Conservation (phyloP, 2,888 invertebrate genomes). For the Girardia tigrina region DNA sequence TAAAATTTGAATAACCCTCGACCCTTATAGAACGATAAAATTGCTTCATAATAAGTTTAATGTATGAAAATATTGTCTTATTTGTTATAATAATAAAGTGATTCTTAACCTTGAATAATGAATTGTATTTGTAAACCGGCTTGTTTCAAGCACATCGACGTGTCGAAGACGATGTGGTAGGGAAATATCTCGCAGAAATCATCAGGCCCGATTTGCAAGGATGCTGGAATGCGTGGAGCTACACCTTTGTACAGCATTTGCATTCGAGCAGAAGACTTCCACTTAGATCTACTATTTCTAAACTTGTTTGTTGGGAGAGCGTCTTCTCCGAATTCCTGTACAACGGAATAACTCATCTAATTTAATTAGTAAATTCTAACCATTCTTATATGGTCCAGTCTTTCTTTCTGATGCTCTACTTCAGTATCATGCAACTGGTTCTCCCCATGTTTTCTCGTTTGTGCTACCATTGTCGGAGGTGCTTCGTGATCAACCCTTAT, state of each 20-base stretch:
- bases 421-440: conserved; percentile 41
- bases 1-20: too few species aligned
- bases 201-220: conserved; percentile 37
- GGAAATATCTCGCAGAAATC: conserved; percentile 42
- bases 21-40: too few species aligned
- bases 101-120: not conserved
- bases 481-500: conserved; percentile 37
- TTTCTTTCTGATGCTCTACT: conserved; percentile 40
- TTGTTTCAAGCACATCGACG: conserved; percentile 41
- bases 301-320: conserved; percentile 40
- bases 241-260: conserved; percentile 40
- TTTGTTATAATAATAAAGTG: too few species aligned
- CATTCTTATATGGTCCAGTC: conserved; percentile 40
- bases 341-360: not conserved
- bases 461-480: conserved; percentile 42
- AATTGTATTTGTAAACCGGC: conserved; percentile 37
- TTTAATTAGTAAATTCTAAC: not conserved
- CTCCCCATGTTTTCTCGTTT: conserved; percentile 42
- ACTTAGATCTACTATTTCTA: conserved; percentile 40
- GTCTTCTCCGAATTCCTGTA: conserved; percentile 40
- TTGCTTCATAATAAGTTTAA: too few species aligned
- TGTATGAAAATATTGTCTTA: too few species aligned
- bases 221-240: conserved; percentile 36
- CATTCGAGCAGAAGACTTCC: conserved; percentile 41
- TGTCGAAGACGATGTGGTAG: conserved; percentile 41